Conservation (phyloP, 2,888 invertebrate genomes). For the Maniola hyperantus region DNA sequence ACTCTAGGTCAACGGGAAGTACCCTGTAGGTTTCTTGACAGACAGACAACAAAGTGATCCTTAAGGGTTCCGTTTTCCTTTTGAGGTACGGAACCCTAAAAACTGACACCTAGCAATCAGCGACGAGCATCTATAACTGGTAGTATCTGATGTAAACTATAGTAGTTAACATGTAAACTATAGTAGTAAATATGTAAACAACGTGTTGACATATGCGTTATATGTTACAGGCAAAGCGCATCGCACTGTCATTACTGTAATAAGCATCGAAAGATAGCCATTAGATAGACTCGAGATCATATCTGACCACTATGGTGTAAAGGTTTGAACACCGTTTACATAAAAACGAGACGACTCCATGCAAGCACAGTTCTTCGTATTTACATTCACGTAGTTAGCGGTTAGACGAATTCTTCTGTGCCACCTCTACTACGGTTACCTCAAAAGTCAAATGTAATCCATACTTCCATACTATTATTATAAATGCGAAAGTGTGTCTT, state of each 20-base stretch:
- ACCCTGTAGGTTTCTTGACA: too few relatives aligned
- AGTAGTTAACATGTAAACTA: neutral
- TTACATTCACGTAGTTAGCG: neutral
- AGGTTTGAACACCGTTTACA: constrained; percentile 12
- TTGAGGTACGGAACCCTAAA: neutral
- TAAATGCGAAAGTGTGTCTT: too few relatives aligned
- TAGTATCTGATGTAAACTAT: neutral
- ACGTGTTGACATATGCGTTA: neutral
- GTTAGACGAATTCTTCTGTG: too few relatives aligned
- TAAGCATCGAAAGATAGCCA: constrained; percentile 22
- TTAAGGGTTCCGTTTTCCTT: too few relatives aligned
- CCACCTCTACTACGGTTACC: too few relatives aligned
- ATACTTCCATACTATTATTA: too few relatives aligned
- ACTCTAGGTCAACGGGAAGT: too few relatives aligned
- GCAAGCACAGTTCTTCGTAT: neutral
- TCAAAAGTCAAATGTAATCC: too few relatives aligned
- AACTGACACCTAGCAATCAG: neutral
- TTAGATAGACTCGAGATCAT: constrained; percentile 21
- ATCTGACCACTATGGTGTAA: constrained; percentile 10
- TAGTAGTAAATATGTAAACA: constrained; percentile 7
- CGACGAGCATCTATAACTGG: neutral
- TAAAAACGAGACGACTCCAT: neutral
- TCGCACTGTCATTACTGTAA: constrained; percentile 24
- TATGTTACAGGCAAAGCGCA: constrained; percentile 9
- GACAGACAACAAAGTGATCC: too few relatives aligned